Evolutionary conservation across 2,888 invertebrate genomes (phyloP), one percentile per base, ranked within the genome.

Genomic region (Perizoma affinitatum): DNA sequence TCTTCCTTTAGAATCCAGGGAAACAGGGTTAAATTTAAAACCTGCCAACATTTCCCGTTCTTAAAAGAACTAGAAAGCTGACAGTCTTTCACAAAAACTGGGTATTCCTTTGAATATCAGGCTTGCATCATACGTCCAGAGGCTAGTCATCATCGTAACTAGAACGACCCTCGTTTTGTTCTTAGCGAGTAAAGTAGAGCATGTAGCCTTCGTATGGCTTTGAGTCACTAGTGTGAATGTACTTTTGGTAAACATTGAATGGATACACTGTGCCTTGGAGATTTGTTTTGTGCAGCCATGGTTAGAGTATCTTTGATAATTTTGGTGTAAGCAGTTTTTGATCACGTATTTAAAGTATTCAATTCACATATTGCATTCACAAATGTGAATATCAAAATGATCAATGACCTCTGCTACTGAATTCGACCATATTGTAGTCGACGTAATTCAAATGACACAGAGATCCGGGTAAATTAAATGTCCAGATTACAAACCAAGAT

Each of bases 171-270:
- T 41, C 9, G 11, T 11, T 54, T 36, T 33, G 10, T 47, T 63
- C 58, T 61, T 52, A 58, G n/a, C 46, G 36, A 34, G 41, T 42
- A 62, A 68, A 59, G 62, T 66, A 47, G 67, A 63, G 59, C 62
- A 65, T 66, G 41, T 59, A 41, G 63, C 52, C 59, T 66, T 57
- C 40, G 54, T 68, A 62, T 61, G 6, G 45, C 53, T 63, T 43
- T 63, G 55, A 58, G 7, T 63, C 61, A 42, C 40, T 36, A 4
- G 52, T 53, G 51, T 61, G 42, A 54, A 46, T 54, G 61, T 54
- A 50, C 54, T 54, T 48, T 45, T 38, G 36, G 54, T 54, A 57
- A 61, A 58, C 50, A 61, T 34, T 61, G 52, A 62, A 53, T 59
- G n/a, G n/a, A 22, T 11, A n/a, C n/a, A n/a, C n/a, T n/a, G n/a